Base-by-base conservation (phyloP, 2,797 vertebrate genomes). In the Balearica regulorum region DNA sequence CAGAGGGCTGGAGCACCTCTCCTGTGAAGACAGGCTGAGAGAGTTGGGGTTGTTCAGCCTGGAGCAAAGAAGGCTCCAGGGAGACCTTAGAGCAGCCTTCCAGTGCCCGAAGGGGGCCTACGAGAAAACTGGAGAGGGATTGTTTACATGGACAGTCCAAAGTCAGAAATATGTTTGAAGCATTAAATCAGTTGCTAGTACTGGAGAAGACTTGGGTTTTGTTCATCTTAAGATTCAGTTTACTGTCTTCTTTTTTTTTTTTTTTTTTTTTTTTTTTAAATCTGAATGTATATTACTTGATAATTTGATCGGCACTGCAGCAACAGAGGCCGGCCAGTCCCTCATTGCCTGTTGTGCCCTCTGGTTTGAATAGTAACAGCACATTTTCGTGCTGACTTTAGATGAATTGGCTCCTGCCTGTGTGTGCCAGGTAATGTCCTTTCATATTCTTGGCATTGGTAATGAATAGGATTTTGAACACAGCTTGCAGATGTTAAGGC, bases 381-480 rank as follows among this genome's bases (percentile, higher is more conserved):
- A 87, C 94, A 96, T 96, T 96, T 97, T 95, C 97, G 93, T 96
- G 95, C 96, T 96, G 91, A 92, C 93, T 96, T 96, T 89, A 96
- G 94, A 97, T 95, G 94, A 97, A 96, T 95, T 97, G 97, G 90
- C 95, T 93, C 89, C 91, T 96, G 97, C 92, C 73, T 96, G 78
- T 89, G 85, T 95, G 89, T 93, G 76, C 95, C 84, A 89, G 68
- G 71, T 89, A 94, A 96, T 90, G 87, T 95, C 92, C 95, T 95
- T 97, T 97, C 96, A 95, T 94, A 97, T 95, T 96, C 86, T 93
- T 97, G 93, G 96, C 93, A 68, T 44, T 84, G 95, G 91, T 92
- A 94, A 91, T 93, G 93, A 97, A 95, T 83, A 93, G 68, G 95
- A 95, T 95, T 96, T 96, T 94, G 90, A 96, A 93, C 91, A 96